A percentile compares a stretch with the other conserved stretches of the same genome.
phyloP scores from a whole-genome alignment of 2,113 vertebrate species.

The Pollachius pollachius region DNA sequence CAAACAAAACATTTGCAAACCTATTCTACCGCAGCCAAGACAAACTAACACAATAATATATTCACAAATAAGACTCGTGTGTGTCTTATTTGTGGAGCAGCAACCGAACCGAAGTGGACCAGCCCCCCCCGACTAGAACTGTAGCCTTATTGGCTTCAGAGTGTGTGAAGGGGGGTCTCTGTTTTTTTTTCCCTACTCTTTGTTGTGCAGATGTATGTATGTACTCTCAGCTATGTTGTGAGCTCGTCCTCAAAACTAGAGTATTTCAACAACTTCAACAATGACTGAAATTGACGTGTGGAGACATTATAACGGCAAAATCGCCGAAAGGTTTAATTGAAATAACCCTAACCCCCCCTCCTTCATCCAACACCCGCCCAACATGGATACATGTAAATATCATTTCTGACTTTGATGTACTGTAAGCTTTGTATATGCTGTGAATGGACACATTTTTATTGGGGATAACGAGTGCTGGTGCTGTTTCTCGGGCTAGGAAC shows the following conservation, averaged over 20 bases:
- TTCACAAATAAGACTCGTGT: constrained; percentile 8
- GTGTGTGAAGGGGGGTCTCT: constrained; percentile 29
- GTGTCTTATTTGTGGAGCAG: constrained; percentile 18
- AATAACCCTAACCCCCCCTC: constrained; percentile 17
- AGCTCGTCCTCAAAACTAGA: constrained; percentile 57
- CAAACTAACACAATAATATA: constrained; percentile 41
- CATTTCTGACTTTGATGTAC: constrained; percentile 61
- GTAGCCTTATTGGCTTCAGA: constrained; percentile 85
- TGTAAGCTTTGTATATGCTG: constrained; percentile 71
- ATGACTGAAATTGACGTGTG: constrained; percentile 50
- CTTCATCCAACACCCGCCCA: constrained; percentile 14
- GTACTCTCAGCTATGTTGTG: constrained; percentile 45
- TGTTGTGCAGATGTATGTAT: constrained; percentile 36
- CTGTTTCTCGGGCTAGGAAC: constrained; percentile 36
- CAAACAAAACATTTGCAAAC: not conserved
- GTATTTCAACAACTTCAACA: constrained; percentile 58
- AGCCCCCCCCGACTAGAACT: constrained; percentile 81
- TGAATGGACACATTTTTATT: constrained; percentile 56
- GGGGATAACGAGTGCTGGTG: constrained; percentile 20
- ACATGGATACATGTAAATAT: constrained; percentile 72
- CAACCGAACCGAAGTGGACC: constrained; percentile 68
- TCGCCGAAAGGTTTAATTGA: constrained; percentile 36
- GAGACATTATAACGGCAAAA: constrained; percentile 52
- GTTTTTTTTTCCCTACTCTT: constrained; percentile 66
- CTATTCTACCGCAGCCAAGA: constrained; percentile 34